Percentiles rank a stretch among this genome's conserved stretches.
phyloP scores from a whole-genome alignment of 2,888 invertebrate genomes.

The Acanthococcus lagerstroemiae region DNA sequence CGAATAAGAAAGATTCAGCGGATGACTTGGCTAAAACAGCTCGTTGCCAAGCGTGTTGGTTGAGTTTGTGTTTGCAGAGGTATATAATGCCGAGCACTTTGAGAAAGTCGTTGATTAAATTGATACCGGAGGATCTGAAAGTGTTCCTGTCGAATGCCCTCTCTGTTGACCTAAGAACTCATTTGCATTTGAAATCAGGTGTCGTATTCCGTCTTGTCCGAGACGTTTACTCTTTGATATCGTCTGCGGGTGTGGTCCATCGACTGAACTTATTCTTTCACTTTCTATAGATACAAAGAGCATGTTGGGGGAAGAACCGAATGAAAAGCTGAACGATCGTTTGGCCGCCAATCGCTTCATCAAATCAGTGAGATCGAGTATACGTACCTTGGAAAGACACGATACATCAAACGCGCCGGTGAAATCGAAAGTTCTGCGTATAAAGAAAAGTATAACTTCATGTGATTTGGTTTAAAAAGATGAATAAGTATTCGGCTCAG shows the following conservation, averaged over 20 bases:
- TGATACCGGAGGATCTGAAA: conserved; percentile 58
- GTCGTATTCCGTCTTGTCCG: too few species aligned
- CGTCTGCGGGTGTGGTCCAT: too few species aligned
- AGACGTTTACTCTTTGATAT: too few species aligned
- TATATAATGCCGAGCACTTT: conserved; percentile 65
- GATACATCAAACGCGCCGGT: not conserved
- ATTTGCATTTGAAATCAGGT: too few species aligned
- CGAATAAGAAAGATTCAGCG: conserved; percentile 58
- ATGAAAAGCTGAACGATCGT: conserved; percentile 22
- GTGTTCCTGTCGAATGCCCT: not conserved
- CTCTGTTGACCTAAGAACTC: too few species aligned
- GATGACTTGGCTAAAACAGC: conserved; percentile 57
- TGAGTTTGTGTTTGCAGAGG: conserved; percentile 69
- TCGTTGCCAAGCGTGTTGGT: conserved; percentile 77
- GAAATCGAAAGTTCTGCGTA: too few species aligned
- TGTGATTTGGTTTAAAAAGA: not conserved
- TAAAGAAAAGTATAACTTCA: too few species aligned
- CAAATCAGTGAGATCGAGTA: conserved; percentile 7
- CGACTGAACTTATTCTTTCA: too few species aligned
- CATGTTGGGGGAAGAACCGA: conserved; percentile 25
- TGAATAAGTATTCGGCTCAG: conserved; percentile 1
- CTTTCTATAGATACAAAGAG: too few species aligned
- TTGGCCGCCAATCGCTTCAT: conserved; percentile 9
- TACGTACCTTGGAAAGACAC: not conserved
- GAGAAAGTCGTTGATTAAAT: conserved; percentile 55